Base-by-base conservation (phyloP, 1,140 invertebrate genomes). In the Drosophila melanica region DNA sequence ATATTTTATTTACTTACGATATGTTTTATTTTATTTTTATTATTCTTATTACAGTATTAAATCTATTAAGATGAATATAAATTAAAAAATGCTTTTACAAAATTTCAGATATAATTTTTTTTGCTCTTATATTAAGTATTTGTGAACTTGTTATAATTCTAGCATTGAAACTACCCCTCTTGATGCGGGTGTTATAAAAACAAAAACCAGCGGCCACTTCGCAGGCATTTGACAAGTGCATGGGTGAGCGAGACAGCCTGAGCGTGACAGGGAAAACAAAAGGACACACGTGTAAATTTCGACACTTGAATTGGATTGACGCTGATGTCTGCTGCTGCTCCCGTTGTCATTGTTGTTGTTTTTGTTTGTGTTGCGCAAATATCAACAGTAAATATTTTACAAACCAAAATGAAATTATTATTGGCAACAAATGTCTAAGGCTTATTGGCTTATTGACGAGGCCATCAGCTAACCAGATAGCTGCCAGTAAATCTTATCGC, bases 201-300 rank as follows among this genome's bases (percentile, higher is more conserved):
- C 62, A 65, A 55, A 65, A 55, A 65, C 62, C 62, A 27, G 50
- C 62, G 50, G 35, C 53, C 64, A 58, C 35, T 58, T 50, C 44
- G 20, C 20, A n/a, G 44, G 35, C 64, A 48, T 35, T 50, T 58
- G 42, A 48, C 44, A 30, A n/a, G 6, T 37, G 35, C 23, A 30
- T 10, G 4, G 5, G 20, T 8, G 57, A 48, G 67, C 9, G 14
- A 62, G 48, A 59, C 11, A 18, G 50, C 48, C n/a, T 7, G 33
- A 10, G 66, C 33, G 48, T 45, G 54, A 66, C 53, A 79, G 45
- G 62, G 79, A 58, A 70, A 48, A 62, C 42, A 59, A 85, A 78
- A 75, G 75, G 75, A 86, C 75, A 84, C 81, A 87, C 82, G 84
- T 79, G 79, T 76, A 76, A 78, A 75, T 77, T 50, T 63, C 53